Conservation (phyloP, 2,797 vertebrate genomes). For the Lacerta agilis region DNA sequence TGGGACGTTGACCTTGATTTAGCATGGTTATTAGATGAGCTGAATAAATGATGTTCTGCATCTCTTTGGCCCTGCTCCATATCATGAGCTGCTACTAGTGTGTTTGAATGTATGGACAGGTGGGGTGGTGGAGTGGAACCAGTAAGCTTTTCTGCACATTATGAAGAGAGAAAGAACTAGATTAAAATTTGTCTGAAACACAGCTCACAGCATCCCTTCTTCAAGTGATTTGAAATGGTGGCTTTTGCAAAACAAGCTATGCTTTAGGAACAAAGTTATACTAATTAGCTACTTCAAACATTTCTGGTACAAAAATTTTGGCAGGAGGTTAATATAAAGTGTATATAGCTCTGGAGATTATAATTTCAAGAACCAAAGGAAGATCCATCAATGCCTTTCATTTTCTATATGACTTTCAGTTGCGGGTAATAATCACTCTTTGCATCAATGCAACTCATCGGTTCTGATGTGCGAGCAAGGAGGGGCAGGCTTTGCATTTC, state of each 20-base stretch:
- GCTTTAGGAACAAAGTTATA: not conserved
- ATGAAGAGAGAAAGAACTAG: not conserved
- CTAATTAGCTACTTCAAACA: not conserved
- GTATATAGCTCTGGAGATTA: not conserved
- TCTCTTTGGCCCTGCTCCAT: no score
- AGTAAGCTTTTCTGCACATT: not conserved
- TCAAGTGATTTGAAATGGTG: not conserved
- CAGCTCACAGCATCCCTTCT: not conserved
- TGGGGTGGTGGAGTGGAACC: no score
- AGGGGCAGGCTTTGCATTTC: not conserved
- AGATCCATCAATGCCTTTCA: slow-evolving; percentile 11
- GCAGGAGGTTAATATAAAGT: not conserved
- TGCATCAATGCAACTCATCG: slow-evolving; percentile 1
- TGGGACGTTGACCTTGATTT: no score
- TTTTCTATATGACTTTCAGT: slow-evolving; percentile 5
- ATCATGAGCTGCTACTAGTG: not conserved
- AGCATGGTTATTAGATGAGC: no score
- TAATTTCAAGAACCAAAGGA: not conserved
- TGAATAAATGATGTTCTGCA: no score
- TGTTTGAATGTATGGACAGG: not conserved
- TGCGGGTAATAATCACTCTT: slow-evolving; percentile 1
- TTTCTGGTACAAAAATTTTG: not conserved
- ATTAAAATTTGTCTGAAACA: not conserved
- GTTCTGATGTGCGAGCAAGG: slow-evolving; percentile 5
- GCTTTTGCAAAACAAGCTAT: not conserved